phyloP scores from a whole-genome alignment of 2,797 vertebrate species.

The Artibeus lituratus region DNA sequence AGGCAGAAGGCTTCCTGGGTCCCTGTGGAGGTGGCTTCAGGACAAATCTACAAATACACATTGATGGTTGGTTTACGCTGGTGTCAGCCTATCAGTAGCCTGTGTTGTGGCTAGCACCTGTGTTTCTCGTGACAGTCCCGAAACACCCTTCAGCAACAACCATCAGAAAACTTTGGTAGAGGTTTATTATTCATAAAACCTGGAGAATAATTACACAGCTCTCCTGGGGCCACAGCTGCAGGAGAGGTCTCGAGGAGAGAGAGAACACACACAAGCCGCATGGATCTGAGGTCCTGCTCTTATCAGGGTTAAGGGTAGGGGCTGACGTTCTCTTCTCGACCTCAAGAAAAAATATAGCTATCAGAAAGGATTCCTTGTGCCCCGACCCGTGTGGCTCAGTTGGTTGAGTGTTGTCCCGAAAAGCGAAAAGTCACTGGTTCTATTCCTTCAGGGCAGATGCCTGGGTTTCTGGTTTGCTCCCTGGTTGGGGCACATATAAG shows the following conservation, averaged over 20 bases:
- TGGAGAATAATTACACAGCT: not conserved
- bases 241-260: no score
- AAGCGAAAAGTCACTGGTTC: not conserved
- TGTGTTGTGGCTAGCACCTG: not conserved
- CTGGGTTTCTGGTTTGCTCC: not conserved
- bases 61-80: not conserved
- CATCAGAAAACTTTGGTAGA: not conserved
- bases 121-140: not conserved
- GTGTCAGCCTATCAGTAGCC: not conserved
- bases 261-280: not conserved
- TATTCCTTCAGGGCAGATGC: not conserved
- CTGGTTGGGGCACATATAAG: not conserved
- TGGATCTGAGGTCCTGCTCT: not conserved
- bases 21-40: fast-evolving
- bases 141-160: not conserved
- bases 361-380: not conserved
- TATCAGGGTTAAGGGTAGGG: not conserved
- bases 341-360: not conserved
- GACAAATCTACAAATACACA: not conserved
- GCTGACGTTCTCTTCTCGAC: not conserved
- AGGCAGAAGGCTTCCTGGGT: not conserved
- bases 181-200: not conserved
- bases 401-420: not conserved
- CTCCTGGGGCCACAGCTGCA: not conserved
- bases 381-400: not conserved